Conservation (phyloP, 2,888 invertebrate species). For the Agapetus fuscipes region DNA sequence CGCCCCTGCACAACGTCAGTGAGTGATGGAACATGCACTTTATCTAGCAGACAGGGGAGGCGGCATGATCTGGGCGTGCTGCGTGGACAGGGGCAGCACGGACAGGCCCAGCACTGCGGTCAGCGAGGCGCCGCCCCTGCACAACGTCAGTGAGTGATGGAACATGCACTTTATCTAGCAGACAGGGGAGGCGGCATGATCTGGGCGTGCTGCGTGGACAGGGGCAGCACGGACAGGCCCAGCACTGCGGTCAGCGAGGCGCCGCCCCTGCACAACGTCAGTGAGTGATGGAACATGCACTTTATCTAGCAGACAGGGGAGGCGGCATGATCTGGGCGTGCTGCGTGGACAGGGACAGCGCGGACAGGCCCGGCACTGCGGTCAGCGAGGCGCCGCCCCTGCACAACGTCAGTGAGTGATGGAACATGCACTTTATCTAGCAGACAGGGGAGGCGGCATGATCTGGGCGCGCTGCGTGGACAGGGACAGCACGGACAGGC, state of each 20-base stretch:
- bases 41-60: no score
- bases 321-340: slow-evolving; percentile 94
- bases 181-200: slow-evolving; percentile 94
- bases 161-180: no score
- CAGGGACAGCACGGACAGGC: slow-evolving; percentile 42
- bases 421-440: no score
- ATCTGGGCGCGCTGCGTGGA: slow-evolving; percentile 93
- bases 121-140: slow-evolving; percentile 56
- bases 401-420: slow-evolving; percentile 88
- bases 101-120: slow-evolving; percentile 35
- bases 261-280: slow-evolving; percentile 70
- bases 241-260: slow-evolving; percentile 44
- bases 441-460: no score
- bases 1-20: slow-evolving; percentile 77
- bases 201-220: slow-evolving; percentile 88
- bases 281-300: no score
- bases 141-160: slow-evolving; percentile 88
- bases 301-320: no score
- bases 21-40: no score
- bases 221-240: slow-evolving; percentile 41
- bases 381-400: slow-evolving; percentile 48
- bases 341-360: slow-evolving; percentile 65
- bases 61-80: slow-evolving; percentile 92
- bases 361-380: slow-evolving; percentile 42
- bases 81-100: slow-evolving; percentile 61